Evolutionary conservation across 2,113 vertebrate species (phyloP), one percentile per base, ranked within the genome.

Genomic region (Myotis brandtii): DNA sequence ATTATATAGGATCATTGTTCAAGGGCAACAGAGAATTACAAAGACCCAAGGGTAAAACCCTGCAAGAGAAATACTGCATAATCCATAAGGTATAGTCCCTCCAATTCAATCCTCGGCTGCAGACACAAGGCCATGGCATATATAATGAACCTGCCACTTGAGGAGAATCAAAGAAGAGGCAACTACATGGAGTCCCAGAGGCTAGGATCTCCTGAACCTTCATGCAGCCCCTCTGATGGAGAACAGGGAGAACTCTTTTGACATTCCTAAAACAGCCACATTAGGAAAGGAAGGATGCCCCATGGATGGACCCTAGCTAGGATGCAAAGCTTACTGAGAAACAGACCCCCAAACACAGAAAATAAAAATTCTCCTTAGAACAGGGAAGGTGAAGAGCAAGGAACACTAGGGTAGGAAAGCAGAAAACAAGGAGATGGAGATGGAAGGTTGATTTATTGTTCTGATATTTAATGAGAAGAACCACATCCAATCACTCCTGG

Each of bases 21-120:
- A 91, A 72, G 40, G 25, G 16, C 23, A 95, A 70, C 30, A 88
- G 6, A 54, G 76, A 92, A 93, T 83, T 72, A 52, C n/a, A 95
- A 95, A 92, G 52, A 69, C 54, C 13, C 9, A 52, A 64, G 7
- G 18, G 37, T 90, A 16, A 95, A 95, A 79, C 11, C 40, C 69
- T 94, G 73, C 16, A 82, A 79, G 30, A 95, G 30, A 64, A 92
- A 80, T 59, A 81, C n/a, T 48, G 9, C 20, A 23, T 59, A 72
- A 80, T 54, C 54, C 13, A 21, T 3, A 21, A 93, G 21, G 43
- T 48, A 3, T 17, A 92, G 69, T 37, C 17, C 7, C 40, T 54
- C 18, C 37, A 32, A 32, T 46, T 64, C 56, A 43, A 64, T 8
- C 75, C 48, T 3, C 46, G 64, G 30, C 62, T 54, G 56, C 52